These are phyloP conservation scores for Sebastes trivittatus DNA, from an alignment of 2,797 vertebrate genomes.

Conservation along the genomic window DNA sequence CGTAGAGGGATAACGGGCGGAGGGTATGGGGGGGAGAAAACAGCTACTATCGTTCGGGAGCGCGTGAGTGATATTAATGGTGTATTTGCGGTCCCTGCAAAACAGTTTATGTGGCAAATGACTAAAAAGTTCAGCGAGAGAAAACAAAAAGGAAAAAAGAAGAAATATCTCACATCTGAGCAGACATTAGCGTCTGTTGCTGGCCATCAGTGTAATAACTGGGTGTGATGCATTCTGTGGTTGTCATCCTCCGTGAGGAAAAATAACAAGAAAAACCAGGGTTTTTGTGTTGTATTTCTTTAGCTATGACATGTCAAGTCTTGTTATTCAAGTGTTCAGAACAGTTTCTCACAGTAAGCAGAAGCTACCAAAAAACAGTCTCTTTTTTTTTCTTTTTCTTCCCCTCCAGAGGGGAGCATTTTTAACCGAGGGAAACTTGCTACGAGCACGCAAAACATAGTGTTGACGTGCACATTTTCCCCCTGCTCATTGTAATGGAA, in stretches of 20 bases:
- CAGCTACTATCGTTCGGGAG: slow-evolving; percentile 51
- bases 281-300: slow-evolving; percentile 72
- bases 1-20: slow-evolving; percentile 56
- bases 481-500: slow-evolving; percentile 55
- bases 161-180: slow-evolving; percentile 39
- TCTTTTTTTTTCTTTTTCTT: slow-evolving; percentile 11
- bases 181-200: slow-evolving; percentile 44
- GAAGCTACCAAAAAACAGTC: slow-evolving; percentile 64
- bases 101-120: slow-evolving; percentile 68
- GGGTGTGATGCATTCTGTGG: slow-evolving; percentile 55
- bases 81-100: slow-evolving; percentile 56
- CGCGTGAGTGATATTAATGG: slow-evolving; percentile 64
- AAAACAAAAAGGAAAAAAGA: slow-evolving; percentile 32
- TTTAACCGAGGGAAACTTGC: slow-evolving; percentile 58
- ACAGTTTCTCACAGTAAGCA: slow-evolving; percentile 74
- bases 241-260: slow-evolving; percentile 54
- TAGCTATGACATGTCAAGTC: slow-evolving; percentile 75
- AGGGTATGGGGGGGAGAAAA: not conserved
- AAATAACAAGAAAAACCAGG: slow-evolving; percentile 60
- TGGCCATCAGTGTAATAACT: slow-evolving; percentile 59
- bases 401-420: slow-evolving; percentile 57
- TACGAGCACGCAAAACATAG: slow-evolving; percentile 61
- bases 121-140: slow-evolving; percentile 38
- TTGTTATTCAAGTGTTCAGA: slow-evolving; percentile 78
- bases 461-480: slow-evolving; percentile 62